Conservation (phyloP, 1,140 invertebrate genomes). For the Microvelia longipes region DNA sequence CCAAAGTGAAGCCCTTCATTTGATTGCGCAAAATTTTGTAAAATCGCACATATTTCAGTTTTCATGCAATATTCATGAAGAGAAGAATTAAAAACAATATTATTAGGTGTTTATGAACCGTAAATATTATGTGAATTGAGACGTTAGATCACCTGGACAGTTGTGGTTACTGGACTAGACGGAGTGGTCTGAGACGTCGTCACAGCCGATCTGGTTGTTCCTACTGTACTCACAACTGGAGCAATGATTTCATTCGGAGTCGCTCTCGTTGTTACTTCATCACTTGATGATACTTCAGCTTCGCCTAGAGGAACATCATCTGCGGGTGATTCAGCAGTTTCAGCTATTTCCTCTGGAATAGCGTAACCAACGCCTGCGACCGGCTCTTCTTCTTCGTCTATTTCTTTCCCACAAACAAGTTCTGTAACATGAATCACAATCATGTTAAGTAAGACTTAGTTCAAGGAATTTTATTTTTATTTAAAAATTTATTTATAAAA, state of each 20-base stretch:
- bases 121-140: too few species aligned
- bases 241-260: neutral
- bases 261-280: neutral
- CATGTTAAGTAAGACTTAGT: too few species aligned
- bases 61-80: too few species aligned
- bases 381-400: neutral
- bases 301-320: neutral
- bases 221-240: neutral
- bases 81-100: too few species aligned
- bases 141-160: too few species aligned
- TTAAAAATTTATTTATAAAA: too few species aligned
- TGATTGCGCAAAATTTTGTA: too few species aligned
- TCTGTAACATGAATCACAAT: too few species aligned
- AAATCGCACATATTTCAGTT: too few species aligned
- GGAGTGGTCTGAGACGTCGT: slow-evolving; percentile 17
- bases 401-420: neutral
- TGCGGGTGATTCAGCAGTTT: neutral
- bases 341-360: neutral
- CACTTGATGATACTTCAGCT: neutral
- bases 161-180: slow-evolving; percentile 21
- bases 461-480: too few species aligned
- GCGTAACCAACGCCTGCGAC: neutral
- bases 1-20: too few species aligned
- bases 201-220: neutral
- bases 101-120: too few species aligned